Base-by-base conservation (phyloP, 2,888 invertebrate species). In the Spilarctia lutea region DNA sequence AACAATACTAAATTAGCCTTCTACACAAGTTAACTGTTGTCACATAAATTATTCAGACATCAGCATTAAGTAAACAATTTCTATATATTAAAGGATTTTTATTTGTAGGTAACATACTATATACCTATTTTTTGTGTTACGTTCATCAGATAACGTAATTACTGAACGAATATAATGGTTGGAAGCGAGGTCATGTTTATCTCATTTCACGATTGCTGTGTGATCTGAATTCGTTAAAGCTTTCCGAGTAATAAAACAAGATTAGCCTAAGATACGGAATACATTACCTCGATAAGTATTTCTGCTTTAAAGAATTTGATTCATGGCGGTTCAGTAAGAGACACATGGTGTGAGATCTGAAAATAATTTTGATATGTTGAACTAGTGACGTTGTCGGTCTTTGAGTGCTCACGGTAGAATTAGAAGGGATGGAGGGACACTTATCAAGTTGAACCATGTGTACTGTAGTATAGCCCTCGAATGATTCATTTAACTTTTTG, bases 191-290 rank as follows among this genome's bases (percentile, higher is more conserved):
- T 75, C 82, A 72, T 67, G 77, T 74, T 70, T 79, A 77, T 72
- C 60, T 74, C 74, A 24, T 77, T 81, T 71, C 68, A 27, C 70
- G 74, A 75, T 73, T 80, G 73, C 72, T 79, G 65, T 82, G 82
- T 82, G 79, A 79, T 83, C 74, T 72, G 83, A 85, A 83, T 85
- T 80, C 68, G 74, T 83, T 75, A 81, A 74, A 76, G 77, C 70
- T 74, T 67, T 45, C 72, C 67, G 65, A 74, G 65, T 74, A 79
- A 79, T 79, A 74, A 79, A 82, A 84, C 77, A 27, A 39, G 75
- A 77, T 81, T 77, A 75, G 69, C 35, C 67, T 69, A 56, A 71
- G 16, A 63, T 30, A 30, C 2, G 18, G 2, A 18, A 63, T 4
- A 63, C 63, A 27, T 63, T 27, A 30, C 27, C 63, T 68, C 30